Evolutionary conservation across 2,888 invertebrate genomes (phyloP), one percentile per base, ranked within the genome.

Genomic region (Zonitis immaculata): DNA sequence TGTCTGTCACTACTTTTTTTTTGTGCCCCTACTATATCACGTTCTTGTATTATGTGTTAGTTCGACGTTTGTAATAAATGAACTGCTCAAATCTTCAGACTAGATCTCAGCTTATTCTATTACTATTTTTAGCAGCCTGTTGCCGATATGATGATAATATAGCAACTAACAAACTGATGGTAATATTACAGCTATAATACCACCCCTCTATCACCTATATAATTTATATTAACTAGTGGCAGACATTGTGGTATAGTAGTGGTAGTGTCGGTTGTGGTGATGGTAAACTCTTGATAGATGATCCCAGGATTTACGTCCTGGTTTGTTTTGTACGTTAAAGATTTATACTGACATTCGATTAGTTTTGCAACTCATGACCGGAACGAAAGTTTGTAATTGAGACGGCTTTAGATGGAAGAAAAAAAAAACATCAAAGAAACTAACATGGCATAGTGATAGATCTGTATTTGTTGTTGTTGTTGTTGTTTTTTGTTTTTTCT

Each of bases 301-400:
- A 32, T 20, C 46, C 8, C 32, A 12, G 28, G 32, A 46, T 49
- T 42, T 16, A 27, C 16, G 20, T 56, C 14, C 27, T 27, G 27
- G 16, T 44, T n/a, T n/a, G n/a, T 44, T 26, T 26, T 35, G 35
- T 58, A 56, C 46, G 49, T 45, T 51, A 39, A 57, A 62, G 62
- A 63, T 60, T 62, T 63, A 62, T 63, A 60, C 59, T 56, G 57
- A 49, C 61, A 59, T 65, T 65, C 62, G 64, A 65, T 65, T 64
- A 65, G 64, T 63, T 64, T 52, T 48, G 48, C 57, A 58, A 59
- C 55, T 57, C 56, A 52, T 52, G 57, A 53, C 54, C 53, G 57
- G 61, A 26, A 22, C 27, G 57, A 62, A 65, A 64, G 51, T 65
- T 65, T 59, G 60, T 64, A 64, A 63, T 65, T 64, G 65, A 60